phyloP scores from a whole-genome alignment of 2,888 invertebrate genomes.

The Proisotoma minuta region DNA sequence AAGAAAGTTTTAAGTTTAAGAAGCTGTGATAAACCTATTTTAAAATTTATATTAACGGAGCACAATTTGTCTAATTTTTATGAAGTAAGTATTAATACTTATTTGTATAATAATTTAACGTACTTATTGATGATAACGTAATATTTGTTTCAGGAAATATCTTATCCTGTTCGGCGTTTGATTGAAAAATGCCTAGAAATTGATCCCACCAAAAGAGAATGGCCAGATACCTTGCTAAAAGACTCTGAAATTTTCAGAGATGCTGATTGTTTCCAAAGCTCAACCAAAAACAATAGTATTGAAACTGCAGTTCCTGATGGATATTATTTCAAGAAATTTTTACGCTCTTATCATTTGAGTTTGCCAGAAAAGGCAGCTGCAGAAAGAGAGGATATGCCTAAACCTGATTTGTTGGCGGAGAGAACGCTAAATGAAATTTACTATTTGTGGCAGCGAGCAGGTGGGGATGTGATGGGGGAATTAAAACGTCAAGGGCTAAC shows the following conservation, averaged over 20 bases:
- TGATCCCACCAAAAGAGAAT: conserved; percentile 37
- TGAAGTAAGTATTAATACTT: conserved; percentile 54
- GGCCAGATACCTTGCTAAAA: conserved; percentile 40
- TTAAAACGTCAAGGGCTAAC: conserved; percentile 86
- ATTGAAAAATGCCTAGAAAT: conserved; percentile 44
- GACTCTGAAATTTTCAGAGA: conserved; percentile 30
- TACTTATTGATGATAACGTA: neutral
- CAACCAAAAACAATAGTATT: no score
- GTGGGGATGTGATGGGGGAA: conserved; percentile 86
- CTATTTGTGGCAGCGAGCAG: conserved; percentile 92
- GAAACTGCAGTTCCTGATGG: no score
- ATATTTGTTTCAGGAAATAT: conserved; percentile 26
- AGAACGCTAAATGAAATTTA: conserved; percentile 74
- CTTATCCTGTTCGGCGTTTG: conserved; percentile 29
- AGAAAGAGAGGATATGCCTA: neutral
- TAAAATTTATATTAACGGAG: conserved; percentile 72
- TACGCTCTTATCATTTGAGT: conserved; percentile 1
- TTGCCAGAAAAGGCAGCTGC: neutral
- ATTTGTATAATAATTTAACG: neutral
- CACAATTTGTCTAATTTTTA: conserved; percentile 65
- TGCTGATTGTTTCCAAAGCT: neutral
- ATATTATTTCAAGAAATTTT: conserved; percentile 5
- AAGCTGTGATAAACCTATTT: conserved; percentile 58
- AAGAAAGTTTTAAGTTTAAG: conserved; percentile 58
- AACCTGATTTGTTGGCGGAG: conserved; percentile 19